Evolutionary conservation across 1,140 invertebrate genomes (phyloP).

Genomic region (Hyphantria cunea): DNA sequence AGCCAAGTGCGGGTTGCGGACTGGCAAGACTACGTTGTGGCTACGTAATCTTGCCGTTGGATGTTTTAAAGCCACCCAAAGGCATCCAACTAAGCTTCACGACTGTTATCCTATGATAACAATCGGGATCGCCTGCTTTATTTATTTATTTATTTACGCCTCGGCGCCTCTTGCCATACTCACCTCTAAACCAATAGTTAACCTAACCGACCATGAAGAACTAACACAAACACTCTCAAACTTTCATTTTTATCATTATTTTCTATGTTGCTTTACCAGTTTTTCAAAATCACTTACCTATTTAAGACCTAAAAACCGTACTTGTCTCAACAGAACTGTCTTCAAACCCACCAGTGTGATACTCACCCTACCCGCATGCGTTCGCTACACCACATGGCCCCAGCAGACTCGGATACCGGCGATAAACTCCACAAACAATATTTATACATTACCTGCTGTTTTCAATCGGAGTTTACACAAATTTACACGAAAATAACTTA

Average conservation of each 20-base stretch:
- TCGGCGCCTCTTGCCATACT: too few species aligned
- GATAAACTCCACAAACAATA: constrained; percentile 1
- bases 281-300: too few species aligned
- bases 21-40: too few species aligned
- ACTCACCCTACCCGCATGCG: constrained; percentile 2
- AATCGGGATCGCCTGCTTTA: too few species aligned
- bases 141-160: too few species aligned
- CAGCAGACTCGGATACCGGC: neutral
- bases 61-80: too few species aligned
- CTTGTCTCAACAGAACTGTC: neutral
- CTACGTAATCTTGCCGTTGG: too few species aligned
- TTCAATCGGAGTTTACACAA: neutral
- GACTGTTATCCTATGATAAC: too few species aligned
- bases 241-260: neutral
- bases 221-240: neutral
- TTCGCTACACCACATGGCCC: constrained; percentile 5
- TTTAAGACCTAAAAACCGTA: neutral
- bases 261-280: too few species aligned
- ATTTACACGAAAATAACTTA: neutral
- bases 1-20: too few species aligned
- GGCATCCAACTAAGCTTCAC: too few species aligned
- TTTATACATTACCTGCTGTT: neutral
- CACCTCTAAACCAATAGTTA: too few species aligned
- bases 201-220: neutral
- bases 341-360: neutral